A percentile compares a stretch with the other conserved stretches of the same genome.
Evolutionary conservation across 1,140 invertebrate species (phyloP).

Genomic region (Tribolium madens): DNA sequence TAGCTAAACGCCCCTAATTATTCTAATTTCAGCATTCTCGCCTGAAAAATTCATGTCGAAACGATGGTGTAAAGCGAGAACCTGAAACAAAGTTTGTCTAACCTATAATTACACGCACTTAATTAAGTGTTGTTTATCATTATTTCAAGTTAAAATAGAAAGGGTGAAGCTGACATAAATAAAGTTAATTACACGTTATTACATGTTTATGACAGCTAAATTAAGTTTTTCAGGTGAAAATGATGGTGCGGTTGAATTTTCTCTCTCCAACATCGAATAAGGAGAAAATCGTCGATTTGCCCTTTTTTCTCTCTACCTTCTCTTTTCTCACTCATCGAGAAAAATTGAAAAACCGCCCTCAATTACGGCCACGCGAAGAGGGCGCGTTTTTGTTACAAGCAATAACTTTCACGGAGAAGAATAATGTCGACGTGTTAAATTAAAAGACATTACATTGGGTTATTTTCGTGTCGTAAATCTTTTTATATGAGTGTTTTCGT

Average conservation of each 20-base stretch:
- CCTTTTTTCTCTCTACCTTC: too few species aligned
- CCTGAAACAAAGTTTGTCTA: slow-evolving; percentile 13
- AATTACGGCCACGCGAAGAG: slow-evolving; percentile 24
- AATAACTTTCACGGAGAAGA: slow-evolving; percentile 50
- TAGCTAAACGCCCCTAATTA: background rate
- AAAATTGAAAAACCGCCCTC: slow-evolving; percentile 31
- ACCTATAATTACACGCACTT: slow-evolving; percentile 5
- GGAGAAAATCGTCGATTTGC: too few species aligned
- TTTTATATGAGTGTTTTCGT: slow-evolving; percentile 46
- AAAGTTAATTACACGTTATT: slow-evolving; percentile 19
- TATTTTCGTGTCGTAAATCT: slow-evolving; percentile 54
- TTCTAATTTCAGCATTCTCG: background rate
- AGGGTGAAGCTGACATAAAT: slow-evolving; percentile 13
- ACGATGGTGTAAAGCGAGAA: background rate
- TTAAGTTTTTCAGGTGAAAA: slow-evolving; percentile 4
- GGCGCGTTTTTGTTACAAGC: slow-evolving; percentile 37
- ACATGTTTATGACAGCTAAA: slow-evolving; percentile 1
- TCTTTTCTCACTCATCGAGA: background rate
- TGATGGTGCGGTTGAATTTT: too few species aligned
- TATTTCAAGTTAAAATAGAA: background rate
- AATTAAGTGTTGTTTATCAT: slow-evolving; percentile 28
- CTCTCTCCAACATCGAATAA: too few species aligned
- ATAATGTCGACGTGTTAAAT: slow-evolving; percentile 55
- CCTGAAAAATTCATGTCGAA: slow-evolving; percentile 3
- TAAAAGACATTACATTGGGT: slow-evolving; percentile 55